Evolutionary conservation across 2,113 vertebrate genomes (phyloP), one percentile per base, ranked within the genome.

Genomic region (Strix uralensis): DNA sequence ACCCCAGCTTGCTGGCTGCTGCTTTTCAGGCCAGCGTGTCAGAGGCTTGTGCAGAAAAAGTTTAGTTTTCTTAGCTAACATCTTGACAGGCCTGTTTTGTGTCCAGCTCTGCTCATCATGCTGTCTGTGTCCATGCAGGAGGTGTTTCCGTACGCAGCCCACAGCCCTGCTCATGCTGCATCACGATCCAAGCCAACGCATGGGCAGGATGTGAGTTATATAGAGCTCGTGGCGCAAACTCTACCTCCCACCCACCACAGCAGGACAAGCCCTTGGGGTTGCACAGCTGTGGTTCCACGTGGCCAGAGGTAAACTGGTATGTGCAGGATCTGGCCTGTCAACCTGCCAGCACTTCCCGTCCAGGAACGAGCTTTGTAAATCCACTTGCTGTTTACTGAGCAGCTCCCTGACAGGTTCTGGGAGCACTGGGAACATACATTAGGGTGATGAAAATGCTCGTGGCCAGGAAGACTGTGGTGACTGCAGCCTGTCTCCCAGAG

Each of bases 201-300:
- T 3, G 46, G 63, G 32, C 30, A 66, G 88, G 32, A 49, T 5
- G 0, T 15, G 70, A 86, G n/a, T 26, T 34, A 17, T 34, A 15
- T 6, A 46, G 36, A 58, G 25, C 23, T 78, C 4, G 0, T 34
- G 69, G 47, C 1, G 2, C 0, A 10, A 65, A 9, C 32, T 55
- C 46, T 61, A 8, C 82, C 38, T 86, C 51, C 46, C 59, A 18
- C 17, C 27, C 42, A 18, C n/a, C 0, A 0, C 40, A 40, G 30
- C 27, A 38, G 67, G n/a, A 90, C 61, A 65, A 90, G 23, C 21
- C 42, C 52, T 85, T 49, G 20, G 78, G 30, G 44, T 9, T 13
- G 47, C 62, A 65, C 2, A 13, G n/a, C n/a, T 82, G 66, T 15
- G 58, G 54, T 66, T 83, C 32, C 58, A 58, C 2, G 3, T n/a